phyloP scores from a whole-genome alignment of 2,113 vertebrate genomes.

The Entomyzon cyanotis region DNA sequence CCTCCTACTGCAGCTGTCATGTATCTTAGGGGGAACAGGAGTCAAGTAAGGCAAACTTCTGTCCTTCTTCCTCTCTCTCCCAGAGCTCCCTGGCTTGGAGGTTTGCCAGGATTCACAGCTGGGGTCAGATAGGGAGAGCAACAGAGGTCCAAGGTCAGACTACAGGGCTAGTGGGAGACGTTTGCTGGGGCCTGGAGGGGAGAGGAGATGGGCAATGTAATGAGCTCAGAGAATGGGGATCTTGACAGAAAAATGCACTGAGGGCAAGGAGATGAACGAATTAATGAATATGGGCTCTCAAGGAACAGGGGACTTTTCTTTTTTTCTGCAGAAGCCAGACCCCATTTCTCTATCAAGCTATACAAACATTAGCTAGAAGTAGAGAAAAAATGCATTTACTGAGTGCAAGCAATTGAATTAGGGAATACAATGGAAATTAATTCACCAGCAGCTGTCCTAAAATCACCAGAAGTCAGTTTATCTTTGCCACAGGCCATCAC shows the following conservation, averaged over 20 bases:
- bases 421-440: neutral
- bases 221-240: slow-evolving; percentile 3
- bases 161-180: neutral
- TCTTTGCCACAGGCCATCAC: neutral
- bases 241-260: neutral
- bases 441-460: neutral
- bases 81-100: neutral
- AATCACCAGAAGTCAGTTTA: neutral
- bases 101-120: slow-evolving; percentile 28
- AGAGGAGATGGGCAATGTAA: slow-evolving; percentile 9
- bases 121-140: slow-evolving; percentile 40
- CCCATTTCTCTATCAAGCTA: neutral
- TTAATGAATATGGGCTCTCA: neutral
- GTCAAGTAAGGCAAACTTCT: neutral
- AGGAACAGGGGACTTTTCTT: neutral
- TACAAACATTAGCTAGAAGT: neutral
- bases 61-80: neutral
- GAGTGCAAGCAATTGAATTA: neutral
- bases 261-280: slow-evolving; percentile 36
- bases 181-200: slow-evolving; percentile 29
- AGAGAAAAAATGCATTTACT: neutral
- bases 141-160: slow-evolving; percentile 44
- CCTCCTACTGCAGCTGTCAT: neutral
- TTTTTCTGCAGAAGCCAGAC: slow-evolving; percentile 13
- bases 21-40: neutral